Evolutionary conservation across 1,140 invertebrate genomes (phyloP), one percentile per base, ranked within the genome.

Genomic region (Lepidurus packardi): DNA sequence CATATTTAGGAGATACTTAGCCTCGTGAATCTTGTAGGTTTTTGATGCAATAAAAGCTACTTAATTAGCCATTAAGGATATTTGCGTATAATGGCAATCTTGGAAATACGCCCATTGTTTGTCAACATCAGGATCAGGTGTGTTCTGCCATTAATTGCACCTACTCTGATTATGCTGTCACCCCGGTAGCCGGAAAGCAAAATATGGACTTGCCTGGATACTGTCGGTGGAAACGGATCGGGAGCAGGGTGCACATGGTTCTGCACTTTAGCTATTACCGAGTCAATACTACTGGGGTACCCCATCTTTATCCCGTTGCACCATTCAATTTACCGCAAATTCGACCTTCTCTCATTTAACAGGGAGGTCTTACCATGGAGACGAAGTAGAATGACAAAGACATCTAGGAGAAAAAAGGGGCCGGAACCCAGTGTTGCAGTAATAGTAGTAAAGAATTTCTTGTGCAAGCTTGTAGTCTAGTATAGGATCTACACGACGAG

Each of bases 201-300:
- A 65, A 65, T 21, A 65, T 65, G 4, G n/a, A 21, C 53, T 34
- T 13, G 53, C 53, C 53, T 65, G 16, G 16, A 1, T 25, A 21
- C 10, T 65, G 21, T 65, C 53, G 16, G 16, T 16, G 53, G 16
- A 16, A 65, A 65, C 53, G 53, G 21, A n/a, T 16, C 34, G 3
- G 34, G n/a, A 5, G 8, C 16, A 65, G 16, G 53, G 16, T n/a
- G 53, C 53, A 65, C n/a, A 16, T 11, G 10, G n/a, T 65, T 65
- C 53, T 65, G 53, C 53, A 65, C 53, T 65, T 65, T 65, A 65
- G 53, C 9, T 65, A 21, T 65, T 65, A 65, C 16, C 21, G 53
- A 65, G 53, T 65, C 53, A 13, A 21, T 65, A 65, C 16, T 21
- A 65, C 53, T 6, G 21, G 53, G 21, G 16, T 21, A 9, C 13